phyloP scores from a whole-genome alignment of 2,113 vertebrate species.

The Cyphomyrus discorhynchus region DNA sequence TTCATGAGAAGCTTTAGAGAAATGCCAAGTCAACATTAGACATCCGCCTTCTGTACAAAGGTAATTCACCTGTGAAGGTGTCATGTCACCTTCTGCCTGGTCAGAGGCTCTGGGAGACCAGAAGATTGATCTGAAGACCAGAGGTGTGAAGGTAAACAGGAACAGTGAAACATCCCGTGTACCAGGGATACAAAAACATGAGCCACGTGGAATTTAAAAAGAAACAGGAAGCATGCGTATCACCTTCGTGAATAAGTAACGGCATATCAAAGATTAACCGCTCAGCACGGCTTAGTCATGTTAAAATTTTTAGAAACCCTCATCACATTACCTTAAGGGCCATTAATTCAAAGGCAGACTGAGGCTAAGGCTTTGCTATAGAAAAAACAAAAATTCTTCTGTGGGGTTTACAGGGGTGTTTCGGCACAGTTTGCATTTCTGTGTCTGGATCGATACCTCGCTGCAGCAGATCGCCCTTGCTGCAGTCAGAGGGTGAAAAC shows the following conservation, averaged over 20 bases:
- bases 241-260: background rate
- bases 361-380: background rate
- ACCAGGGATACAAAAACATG: background rate
- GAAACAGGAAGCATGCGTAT: background rate
- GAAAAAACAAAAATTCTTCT: background rate
- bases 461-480: background rate
- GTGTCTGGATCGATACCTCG: background rate
- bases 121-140: background rate
- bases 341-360: background rate
- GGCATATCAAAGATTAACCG: background rate
- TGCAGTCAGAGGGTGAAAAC: background rate
- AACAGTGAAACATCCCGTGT: background rate
- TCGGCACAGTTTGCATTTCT: background rate
- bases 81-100: background rate
- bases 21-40: background rate
- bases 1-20: background rate
- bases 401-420: background rate
- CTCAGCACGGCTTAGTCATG: background rate
- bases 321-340: background rate
- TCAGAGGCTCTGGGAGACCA: background rate
- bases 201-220: background rate
- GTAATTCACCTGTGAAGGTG: background rate
- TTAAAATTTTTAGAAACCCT: background rate
- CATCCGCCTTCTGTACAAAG: background rate
- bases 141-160: background rate